These are phyloP conservation scores for Peromyscus aztecus DNA, from an alignment of 2,797 vertebrate species.

Conservation along the genomic window DNA sequence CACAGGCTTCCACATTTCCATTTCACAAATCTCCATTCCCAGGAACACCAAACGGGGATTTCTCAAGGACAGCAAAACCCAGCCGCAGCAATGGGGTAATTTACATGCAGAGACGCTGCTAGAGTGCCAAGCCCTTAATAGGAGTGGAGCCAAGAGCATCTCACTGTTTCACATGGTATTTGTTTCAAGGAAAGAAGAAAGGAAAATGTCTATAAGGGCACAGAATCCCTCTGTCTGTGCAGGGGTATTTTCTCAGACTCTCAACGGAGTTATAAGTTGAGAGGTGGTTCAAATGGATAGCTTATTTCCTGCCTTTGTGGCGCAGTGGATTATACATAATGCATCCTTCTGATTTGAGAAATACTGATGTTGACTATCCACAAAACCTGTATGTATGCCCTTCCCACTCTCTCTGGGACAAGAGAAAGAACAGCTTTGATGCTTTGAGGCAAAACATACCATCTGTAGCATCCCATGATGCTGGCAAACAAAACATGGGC, in stretches of 20 bases:
- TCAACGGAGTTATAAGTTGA: neutral
- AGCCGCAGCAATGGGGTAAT: neutral
- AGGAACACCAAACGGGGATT: constrained; percentile 51
- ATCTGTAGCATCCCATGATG: neutral
- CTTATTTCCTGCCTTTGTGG: neutral
- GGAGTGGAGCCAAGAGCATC: neutral
- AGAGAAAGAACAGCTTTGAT: neutral
- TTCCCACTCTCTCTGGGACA: neutral
- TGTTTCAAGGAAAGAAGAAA: constrained; percentile 20
- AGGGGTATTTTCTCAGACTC: neutral
- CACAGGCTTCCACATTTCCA: constrained; percentile 46
- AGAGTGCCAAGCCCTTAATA: neutral
- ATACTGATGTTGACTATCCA: neutral
- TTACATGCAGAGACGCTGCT: neutral
- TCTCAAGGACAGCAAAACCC: constrained; percentile 8
- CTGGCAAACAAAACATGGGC: neutral
- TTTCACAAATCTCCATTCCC: constrained; percentile 52
- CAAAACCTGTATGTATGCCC: neutral
- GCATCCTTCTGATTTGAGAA: neutral
- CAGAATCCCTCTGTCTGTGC: neutral
- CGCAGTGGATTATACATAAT: neutral
- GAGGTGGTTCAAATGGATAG: constrained; percentile 19
- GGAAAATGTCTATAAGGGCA: neutral
- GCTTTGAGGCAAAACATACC: neutral
- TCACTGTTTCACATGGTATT: neutral